Conservation (phyloP, 30 jellyfish, hydroid and myxozoan species). For the Turritopsis dohrnii region DNA sequence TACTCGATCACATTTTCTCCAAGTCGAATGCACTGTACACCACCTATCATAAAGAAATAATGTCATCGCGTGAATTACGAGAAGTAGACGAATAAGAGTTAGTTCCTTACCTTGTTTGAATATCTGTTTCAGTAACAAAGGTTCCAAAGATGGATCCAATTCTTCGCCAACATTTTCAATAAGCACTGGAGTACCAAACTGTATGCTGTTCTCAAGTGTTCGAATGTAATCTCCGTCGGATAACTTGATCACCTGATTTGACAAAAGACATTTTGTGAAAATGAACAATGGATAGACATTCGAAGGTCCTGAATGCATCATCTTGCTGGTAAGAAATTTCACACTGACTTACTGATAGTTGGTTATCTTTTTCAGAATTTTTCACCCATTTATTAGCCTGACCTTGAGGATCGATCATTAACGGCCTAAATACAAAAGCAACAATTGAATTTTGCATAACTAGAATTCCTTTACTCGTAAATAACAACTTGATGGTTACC, state of each 20-base stretch:
- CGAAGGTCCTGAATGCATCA: too few relatives aligned
- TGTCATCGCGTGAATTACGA: background rate
- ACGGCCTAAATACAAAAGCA: conserved; percentile 48
- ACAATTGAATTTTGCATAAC: background rate
- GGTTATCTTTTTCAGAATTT: conserved; percentile 85
- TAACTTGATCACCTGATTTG: conserved; percentile 60
- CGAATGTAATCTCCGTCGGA: conserved; percentile 88
- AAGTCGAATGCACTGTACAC: conserved; percentile 86
- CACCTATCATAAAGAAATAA: conserved; percentile 41
- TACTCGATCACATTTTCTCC: conserved; percentile 96
- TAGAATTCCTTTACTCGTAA: too few relatives aligned
- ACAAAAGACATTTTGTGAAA: conserved; percentile 3
- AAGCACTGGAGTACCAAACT: conserved; percentile 94
- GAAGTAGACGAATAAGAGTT: background rate
- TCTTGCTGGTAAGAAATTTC: background rate
- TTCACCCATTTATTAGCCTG: conserved; percentile 97
- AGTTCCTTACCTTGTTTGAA: conserved; percentile 79
- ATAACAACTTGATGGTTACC: conserved; percentile 58
- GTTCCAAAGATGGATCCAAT: conserved; percentile 88
- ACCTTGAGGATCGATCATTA: conserved; percentile 97
- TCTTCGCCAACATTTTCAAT: conserved; percentile 93
- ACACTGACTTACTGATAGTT: conserved; percentile 51
- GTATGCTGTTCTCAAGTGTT: conserved; percentile 93
- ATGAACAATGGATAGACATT: too few relatives aligned
- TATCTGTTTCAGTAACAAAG: conserved; percentile 76